These are phyloP conservation scores for Rhadina sibilatrix DNA, from an alignment of 2,113 vertebrate genomes.

Conservation along the genomic window DNA sequence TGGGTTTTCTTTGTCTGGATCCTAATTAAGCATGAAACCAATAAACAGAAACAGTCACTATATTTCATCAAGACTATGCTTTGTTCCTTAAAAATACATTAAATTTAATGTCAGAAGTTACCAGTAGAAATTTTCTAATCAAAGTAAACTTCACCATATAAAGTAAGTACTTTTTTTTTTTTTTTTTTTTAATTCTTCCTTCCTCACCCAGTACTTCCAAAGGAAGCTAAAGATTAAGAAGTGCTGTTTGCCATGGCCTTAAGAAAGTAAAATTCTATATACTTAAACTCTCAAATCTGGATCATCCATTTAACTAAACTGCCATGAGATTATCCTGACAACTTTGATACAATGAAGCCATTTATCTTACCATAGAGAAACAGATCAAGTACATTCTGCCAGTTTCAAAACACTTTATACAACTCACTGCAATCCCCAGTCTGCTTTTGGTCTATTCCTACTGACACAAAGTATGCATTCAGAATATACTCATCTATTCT, in stretches of 20 bases:
- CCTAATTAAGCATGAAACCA: background rate
- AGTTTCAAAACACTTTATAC: background rate
- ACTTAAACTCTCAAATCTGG: background rate
- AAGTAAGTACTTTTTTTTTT: background rate
- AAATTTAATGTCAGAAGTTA: background rate
- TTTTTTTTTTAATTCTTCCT: background rate
- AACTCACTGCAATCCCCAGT: background rate
- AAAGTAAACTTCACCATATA: background rate
- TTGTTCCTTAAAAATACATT: background rate
- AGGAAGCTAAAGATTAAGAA: background rate
- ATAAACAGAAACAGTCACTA: background rate
- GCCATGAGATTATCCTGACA: background rate
- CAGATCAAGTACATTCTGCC: background rate
- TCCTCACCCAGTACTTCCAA: background rate
- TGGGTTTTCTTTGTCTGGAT: background rate
- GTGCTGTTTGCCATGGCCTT: background rate
- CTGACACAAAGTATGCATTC: background rate
- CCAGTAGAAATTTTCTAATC: background rate
- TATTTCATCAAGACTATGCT: background rate
- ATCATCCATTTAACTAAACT: background rate
- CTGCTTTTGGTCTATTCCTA: background rate
- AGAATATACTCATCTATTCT: background rate
- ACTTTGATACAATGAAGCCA: background rate
- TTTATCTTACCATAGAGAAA: background rate
- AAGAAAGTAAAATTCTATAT: background rate